These are phyloP conservation scores for Lepus americanus DNA, from an alignment of 2,113 vertebrate species.

Conservation along the genomic window DNA sequence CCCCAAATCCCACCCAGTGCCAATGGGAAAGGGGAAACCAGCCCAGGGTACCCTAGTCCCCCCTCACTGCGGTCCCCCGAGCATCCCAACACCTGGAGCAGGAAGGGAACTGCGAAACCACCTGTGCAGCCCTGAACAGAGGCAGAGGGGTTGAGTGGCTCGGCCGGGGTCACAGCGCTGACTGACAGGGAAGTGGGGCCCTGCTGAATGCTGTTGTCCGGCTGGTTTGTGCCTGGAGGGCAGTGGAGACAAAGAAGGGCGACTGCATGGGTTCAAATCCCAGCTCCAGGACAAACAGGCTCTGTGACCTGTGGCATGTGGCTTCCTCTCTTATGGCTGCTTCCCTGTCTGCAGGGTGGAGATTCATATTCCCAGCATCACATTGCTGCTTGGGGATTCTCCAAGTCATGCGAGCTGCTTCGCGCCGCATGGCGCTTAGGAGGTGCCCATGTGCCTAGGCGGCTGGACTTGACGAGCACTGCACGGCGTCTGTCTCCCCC, in stretches of 20 bases:
- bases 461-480: accelerated
- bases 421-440: accelerated
- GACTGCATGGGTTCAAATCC: background rate
- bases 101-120: background rate
- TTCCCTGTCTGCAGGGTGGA: background rate
- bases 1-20: background rate
- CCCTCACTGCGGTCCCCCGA: background rate
- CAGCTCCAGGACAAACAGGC: background rate
- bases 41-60: background rate
- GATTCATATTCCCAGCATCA: background rate
- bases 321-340: background rate
- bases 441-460: background rate
- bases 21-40: accelerated
- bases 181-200: background rate
- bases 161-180: background rate
- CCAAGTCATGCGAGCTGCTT: background rate
- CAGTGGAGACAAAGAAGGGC: background rate
- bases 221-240: accelerated
- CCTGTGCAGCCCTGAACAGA: background rate
- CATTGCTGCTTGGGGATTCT: background rate
- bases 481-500: accelerated
- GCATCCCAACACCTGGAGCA: background rate
- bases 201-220: accelerated
- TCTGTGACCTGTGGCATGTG: accelerated
- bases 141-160: background rate